Base-by-base conservation (phyloP, 2,888 invertebrate genomes). In the Hirudinaria manillensis region DNA sequence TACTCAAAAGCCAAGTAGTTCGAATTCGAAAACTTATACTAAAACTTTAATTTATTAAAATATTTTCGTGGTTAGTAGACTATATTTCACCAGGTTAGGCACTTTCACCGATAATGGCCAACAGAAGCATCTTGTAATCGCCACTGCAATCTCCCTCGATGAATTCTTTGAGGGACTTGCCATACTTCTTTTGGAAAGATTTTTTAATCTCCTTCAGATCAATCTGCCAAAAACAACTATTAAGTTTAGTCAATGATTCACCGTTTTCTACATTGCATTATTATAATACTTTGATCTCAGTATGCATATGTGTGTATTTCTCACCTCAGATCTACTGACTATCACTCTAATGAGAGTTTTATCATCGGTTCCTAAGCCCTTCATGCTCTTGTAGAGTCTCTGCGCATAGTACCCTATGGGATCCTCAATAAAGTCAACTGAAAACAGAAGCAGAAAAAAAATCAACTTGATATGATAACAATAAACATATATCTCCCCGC, bases 161-260 rank as follows among this genome's bases (percentile, higher is more conserved):
- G 81, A 82, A 84, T 21, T 79, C 79, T 80, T 82, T 83, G 74
- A 84, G 78, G 0, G 84, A 83, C 79, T 84, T 81, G 65, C 81
- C 79, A 72, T 83, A 84, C 76, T 81, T 79, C 61, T 83, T 80
- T 67, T 83, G 79, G 79, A 84, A 84, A 74, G 81, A 82, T 56
- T 80, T 78, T 76, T 84, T 84, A 68, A 84, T 84, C 78, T 84
- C 83, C 21, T 82, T 83, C 83, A 84, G 81, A 78, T 84, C 84
- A 78, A 84, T 83, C 84, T 84, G 79, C 27, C 6, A n/a, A 29
- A n/a, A 56, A 32, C 13, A 71, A 70, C 16, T 29, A 70, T 13
- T 29, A 34, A 34, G 29, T 51, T 45, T 51, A 27, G 45, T 2
- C 19, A 13, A 10, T 3, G 21, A 34, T 45, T 45, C 3, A 38